Conservation (phyloP, 2,888 invertebrate species). For the Netelia melanura region DNA sequence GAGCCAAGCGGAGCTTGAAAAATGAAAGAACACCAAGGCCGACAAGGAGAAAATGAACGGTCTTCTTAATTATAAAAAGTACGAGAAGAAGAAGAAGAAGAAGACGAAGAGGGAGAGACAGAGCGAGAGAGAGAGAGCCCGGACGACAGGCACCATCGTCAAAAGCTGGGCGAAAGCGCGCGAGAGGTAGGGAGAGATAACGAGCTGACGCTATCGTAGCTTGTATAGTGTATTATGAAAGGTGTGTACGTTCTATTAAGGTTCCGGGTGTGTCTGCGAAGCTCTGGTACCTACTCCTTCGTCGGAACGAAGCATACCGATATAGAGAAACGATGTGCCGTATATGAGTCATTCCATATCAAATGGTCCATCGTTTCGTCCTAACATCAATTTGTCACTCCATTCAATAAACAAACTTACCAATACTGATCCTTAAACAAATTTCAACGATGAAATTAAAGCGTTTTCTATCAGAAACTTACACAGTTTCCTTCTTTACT, state of each 20-base stretch:
- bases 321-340: too few species aligned
- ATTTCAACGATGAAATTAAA: too few species aligned
- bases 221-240: slow-evolving; percentile 59
- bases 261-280: slow-evolving; percentile 55
- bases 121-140: slow-evolving; percentile 12
- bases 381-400: too few species aligned
- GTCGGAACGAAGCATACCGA: neutral
- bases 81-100: slow-evolving; percentile 38
- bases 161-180: slow-evolving; percentile 51
- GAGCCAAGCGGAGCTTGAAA: slow-evolving; percentile 65
- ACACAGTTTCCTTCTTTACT: too few species aligned
- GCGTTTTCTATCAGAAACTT: too few species aligned
- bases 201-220: slow-evolving; percentile 40
- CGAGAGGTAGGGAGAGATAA: slow-evolving; percentile 45
- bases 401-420: too few species aligned
- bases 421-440: too few species aligned
- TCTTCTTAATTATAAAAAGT: slow-evolving; percentile 70
- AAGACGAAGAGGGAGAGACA: neutral
- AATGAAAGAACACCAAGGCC: slow-evolving; percentile 67
- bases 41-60: slow-evolving; percentile 70
- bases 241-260: slow-evolving; percentile 62
- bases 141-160: slow-evolving; percentile 60
- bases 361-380: too few species aligned
- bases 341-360: too few species aligned
- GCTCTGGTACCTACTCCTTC: slow-evolving; percentile 22